phyloP scores from a whole-genome alignment of 2,113 vertebrate genomes.

The Pongo pygmaeus region DNA sequence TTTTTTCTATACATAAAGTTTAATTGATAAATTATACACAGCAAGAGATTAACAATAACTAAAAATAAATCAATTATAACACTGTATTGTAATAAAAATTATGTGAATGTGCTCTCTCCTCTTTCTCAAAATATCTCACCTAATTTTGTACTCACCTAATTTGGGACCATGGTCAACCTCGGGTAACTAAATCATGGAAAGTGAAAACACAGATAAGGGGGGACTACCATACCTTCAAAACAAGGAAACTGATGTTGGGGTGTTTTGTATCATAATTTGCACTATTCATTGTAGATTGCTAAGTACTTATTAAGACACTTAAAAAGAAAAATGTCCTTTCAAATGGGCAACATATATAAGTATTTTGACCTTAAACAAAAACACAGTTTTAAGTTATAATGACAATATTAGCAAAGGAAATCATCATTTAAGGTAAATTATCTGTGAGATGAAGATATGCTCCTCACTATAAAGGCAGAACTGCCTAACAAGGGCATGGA shows the following conservation, averaged over 20 bases:
- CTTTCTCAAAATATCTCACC: neutral
- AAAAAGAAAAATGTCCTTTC: neutral
- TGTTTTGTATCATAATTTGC: neutral
- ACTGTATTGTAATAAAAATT: neutral
- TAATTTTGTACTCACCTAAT: neutral
- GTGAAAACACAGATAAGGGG: neutral
- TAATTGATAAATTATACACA: neutral
- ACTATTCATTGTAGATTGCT: neutral
- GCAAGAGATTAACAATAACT: neutral
- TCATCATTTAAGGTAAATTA: neutral
- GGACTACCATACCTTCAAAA: neutral
- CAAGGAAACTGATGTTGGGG: neutral
- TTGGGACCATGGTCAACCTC: neutral
- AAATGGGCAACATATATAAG: neutral
- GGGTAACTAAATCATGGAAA: neutral
- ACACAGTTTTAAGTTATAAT: neutral
- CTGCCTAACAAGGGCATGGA: neutral
- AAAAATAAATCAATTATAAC: neutral
- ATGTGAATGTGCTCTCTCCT: neutral
- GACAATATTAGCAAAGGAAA: neutral
- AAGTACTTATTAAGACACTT: conserved; percentile 24
- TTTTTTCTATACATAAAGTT: neutral
- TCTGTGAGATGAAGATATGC: neutral
- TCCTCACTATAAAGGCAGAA: neutral
- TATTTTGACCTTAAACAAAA: neutral